phyloP scores from a whole-genome alignment of 2,113 vertebrate genomes.

The Notarius lentiginosus region DNA sequence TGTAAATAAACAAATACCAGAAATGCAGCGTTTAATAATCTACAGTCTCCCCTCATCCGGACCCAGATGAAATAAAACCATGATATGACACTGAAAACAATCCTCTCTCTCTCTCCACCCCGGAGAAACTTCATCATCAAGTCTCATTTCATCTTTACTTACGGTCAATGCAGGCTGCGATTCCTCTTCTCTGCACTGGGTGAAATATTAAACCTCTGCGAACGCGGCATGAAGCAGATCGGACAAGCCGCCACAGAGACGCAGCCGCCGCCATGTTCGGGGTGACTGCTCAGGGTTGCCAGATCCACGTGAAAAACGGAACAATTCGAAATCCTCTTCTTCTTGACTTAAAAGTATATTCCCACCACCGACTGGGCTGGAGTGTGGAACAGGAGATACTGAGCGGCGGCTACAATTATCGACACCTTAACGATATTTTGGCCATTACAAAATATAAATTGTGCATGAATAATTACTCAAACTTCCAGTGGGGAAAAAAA shows the following conservation, averaged over 20 bases:
- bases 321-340: not conserved
- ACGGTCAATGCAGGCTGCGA: conserved; percentile 75
- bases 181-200: conserved; percentile 61
- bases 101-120: not conserved
- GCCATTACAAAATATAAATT: no score
- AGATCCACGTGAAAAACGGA: not conserved
- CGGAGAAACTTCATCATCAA: not conserved
- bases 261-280: conserved; percentile 68
- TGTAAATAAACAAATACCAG: not conserved
- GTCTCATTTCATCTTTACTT: conserved; percentile 53
- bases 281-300: not conserved
- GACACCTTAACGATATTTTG: no score
- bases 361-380: no score
- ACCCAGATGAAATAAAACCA: not conserved
- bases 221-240: conserved; percentile 53
- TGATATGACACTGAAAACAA: not conserved
- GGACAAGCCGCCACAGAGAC: conserved; percentile 51
- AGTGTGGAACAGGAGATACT: no score
- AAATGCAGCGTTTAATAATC: not conserved
- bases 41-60: not conserved
- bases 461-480: no score
- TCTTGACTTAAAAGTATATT: no score
- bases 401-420: no score
- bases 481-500: no score
- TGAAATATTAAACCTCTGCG: conserved; percentile 51